These are phyloP conservation scores for Oreotrochilus melanogaster DNA, from an alignment of 2,113 vertebrate species.

Conservation along the genomic window DNA sequence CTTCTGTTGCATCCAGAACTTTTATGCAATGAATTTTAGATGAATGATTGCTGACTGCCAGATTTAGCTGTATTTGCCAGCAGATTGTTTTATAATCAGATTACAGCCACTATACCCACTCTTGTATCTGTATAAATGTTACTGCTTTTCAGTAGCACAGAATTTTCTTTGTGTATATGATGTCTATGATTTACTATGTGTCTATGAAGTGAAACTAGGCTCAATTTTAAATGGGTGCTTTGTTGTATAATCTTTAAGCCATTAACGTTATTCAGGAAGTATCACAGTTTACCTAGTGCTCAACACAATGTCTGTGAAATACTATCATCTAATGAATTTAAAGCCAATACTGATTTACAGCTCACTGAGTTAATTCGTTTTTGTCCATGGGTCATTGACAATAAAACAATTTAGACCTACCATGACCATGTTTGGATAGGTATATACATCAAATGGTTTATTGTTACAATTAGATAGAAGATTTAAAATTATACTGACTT, in stretches of 20 bases:
- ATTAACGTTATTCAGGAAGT: not conserved
- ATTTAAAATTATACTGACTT: not conserved
- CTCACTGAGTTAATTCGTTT: not conserved
- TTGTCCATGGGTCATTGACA: not conserved
- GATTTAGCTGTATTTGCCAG: no score
- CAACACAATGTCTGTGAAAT: not conserved
- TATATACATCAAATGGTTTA: not conserved
- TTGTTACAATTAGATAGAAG: conserved; percentile 2
- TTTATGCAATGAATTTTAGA: no score
- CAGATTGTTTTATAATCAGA: no score
- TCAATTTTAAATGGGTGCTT: not conserved
- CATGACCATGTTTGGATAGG: not conserved
- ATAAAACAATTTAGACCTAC: not conserved
- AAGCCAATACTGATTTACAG: conserved; percentile 33
- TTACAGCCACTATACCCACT: no score
- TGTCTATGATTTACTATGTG: no score
- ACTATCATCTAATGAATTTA: not conserved
- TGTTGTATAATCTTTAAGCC: not conserved
- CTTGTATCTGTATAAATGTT: no score
- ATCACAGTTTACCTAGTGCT: not conserved
- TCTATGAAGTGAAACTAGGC: not conserved
- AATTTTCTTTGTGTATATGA: no score
- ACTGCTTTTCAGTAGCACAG: no score
- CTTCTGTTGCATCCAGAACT: no score
- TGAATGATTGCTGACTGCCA: no score